Evolutionary conservation across 2,113 vertebrate genomes (phyloP).

Genomic region (Nyctibius bracteatus): DNA sequence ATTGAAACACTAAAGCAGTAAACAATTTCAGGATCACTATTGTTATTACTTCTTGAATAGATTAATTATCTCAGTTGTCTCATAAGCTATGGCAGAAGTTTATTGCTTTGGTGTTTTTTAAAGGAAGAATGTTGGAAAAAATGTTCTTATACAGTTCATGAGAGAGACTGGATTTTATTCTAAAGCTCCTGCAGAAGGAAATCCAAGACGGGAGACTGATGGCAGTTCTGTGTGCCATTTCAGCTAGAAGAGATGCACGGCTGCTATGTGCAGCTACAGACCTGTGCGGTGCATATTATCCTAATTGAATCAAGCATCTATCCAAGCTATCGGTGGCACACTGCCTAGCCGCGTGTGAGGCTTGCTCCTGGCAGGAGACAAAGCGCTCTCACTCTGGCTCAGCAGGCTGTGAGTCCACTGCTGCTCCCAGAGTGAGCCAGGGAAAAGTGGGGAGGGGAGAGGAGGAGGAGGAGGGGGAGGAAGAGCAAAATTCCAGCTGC

Average conservation of each 20-base stretch:
- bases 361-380: neutral
- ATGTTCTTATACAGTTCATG: neutral
- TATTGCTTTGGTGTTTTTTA: neutral
- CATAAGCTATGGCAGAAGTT: conserved; percentile 5
- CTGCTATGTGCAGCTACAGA: neutral
- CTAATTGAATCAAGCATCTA: neutral
- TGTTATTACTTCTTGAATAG: conserved; percentile 52
- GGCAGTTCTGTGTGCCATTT: neutral
- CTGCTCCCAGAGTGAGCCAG: neutral
- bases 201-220: neutral
- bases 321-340: neutral
- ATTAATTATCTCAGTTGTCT: conserved; percentile 48
- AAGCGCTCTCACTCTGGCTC: neutral
- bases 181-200: neutral
- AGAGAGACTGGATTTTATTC: conserved; percentile 6
- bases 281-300: neutral
- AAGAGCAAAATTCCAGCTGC: conserved; percentile 58
- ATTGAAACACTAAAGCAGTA: conserved; percentile 40
- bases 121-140: neutral
- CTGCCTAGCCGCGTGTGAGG: neutral
- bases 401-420: neutral
- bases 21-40: conserved; percentile 10
- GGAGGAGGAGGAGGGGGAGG: neutral
- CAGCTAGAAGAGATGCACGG: neutral
- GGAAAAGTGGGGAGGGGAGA: neutral